A percentile compares a stretch with the other conserved stretches of the same genome.
Conservation (phyloP, 2,113 vertebrate species). For the Lophotis ruficrista region DNA sequence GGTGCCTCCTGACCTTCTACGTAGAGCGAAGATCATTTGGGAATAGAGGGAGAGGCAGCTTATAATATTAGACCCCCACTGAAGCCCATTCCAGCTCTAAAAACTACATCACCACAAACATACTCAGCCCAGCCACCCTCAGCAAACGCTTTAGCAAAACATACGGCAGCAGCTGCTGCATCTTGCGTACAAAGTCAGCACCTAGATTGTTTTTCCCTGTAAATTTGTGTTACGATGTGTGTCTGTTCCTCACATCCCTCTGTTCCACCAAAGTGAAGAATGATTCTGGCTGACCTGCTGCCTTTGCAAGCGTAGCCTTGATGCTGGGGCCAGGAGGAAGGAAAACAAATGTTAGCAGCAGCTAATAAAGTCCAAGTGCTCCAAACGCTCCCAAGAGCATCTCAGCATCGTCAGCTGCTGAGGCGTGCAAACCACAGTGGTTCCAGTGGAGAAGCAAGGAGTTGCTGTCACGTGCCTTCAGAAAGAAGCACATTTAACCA, state of each 20-base stretch:
- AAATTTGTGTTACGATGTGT: background rate
- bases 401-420: background rate
- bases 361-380: background rate
- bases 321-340: background rate
- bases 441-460: background rate
- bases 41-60: background rate
- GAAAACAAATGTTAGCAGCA: background rate
- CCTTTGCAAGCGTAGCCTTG: background rate
- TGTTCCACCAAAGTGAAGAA: background rate
- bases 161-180: background rate
- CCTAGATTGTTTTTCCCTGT: background rate
- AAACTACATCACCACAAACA: background rate
- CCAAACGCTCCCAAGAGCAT: background rate
- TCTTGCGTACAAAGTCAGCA: background rate
- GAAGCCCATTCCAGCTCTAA: background rate
- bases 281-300: background rate
- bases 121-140: background rate
- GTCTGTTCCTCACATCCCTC: background rate
- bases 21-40: background rate
- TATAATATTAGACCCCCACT: background rate
- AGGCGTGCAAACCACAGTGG: background rate
- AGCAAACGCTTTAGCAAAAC: background rate
- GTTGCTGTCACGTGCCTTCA: background rate
- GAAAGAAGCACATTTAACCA: background rate
- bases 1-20: background rate